phyloP scores from a whole-genome alignment of 2,113 vertebrate species.

The Ptilorrhoa leucosticta region DNA sequence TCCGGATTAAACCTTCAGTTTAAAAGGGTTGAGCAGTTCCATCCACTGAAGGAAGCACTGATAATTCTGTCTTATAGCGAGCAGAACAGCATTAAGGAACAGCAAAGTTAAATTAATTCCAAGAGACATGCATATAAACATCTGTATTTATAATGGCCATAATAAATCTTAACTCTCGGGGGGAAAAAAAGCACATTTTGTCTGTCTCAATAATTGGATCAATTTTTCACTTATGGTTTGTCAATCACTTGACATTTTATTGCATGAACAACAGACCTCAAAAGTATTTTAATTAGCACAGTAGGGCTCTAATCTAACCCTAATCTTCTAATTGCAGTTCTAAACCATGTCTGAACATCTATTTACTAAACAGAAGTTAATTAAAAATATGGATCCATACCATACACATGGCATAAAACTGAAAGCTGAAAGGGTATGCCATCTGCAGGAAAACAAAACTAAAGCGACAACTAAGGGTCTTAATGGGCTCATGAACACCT shows the following conservation, averaged over 20 bases:
- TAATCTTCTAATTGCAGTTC: constrained; percentile 49
- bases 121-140: constrained; percentile 64
- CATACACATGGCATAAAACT: not conserved
- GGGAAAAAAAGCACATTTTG: not conserved
- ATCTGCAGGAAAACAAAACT: not conserved
- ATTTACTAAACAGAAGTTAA: constrained; percentile 70
- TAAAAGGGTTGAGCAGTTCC: not conserved
- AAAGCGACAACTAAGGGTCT: not conserved
- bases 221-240: constrained; percentile 70
- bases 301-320: constrained; percentile 45
- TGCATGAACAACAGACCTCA: constrained; percentile 55
- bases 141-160: constrained; percentile 68
- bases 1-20: not conserved
- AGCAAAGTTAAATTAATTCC: constrained; percentile 64
- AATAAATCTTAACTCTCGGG: constrained; percentile 61
- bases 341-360: constrained; percentile 59
- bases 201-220: constrained; percentile 68
- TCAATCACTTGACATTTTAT: constrained; percentile 69
- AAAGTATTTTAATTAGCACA: constrained; percentile 71
- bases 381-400: constrained; percentile 64
- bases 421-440: not conserved
- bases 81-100: constrained; percentile 30
- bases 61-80: constrained; percentile 21
- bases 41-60: constrained; percentile 35
- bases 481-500: not conserved